A percentile compares a stretch with the other conserved stretches of the same genome.
Conservation (phyloP, 2,888 invertebrate species). For the Melinaea menophilus region DNA sequence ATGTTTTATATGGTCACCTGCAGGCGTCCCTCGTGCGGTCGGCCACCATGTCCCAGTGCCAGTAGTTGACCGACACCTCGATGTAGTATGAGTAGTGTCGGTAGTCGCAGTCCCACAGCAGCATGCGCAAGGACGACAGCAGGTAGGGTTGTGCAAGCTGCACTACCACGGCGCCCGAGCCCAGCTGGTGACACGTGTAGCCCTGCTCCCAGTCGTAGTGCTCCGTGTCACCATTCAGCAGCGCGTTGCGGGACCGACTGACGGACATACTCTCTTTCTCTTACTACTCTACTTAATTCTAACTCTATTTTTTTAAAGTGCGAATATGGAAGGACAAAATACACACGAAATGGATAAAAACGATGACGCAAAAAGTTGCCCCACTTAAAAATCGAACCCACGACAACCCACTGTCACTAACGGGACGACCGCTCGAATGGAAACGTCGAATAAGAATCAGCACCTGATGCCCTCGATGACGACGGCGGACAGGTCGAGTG, state of each 20-base stretch:
- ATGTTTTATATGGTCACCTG: conserved; percentile 47
- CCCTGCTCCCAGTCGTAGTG: conserved; percentile 99
- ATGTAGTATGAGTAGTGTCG: conserved; percentile 97
- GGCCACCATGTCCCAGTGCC: conserved; percentile 94
- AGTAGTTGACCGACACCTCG: conserved; percentile 94
- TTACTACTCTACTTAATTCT: too few relatives aligned
- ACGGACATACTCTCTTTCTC: too few relatives aligned
- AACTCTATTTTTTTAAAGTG: too few relatives aligned
- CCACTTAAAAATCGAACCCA: too few relatives aligned
- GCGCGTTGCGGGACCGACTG: conserved; percentile 92
- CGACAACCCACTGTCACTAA: too few relatives aligned
- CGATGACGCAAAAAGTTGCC: too few relatives aligned
- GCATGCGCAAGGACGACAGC: conserved; percentile 91
- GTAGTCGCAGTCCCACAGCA: conserved; percentile 98
- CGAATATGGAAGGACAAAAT: too few relatives aligned
- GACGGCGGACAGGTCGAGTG: conserved; percentile 91
- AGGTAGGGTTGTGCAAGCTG: conserved; percentile 98
- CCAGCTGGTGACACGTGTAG: conserved; percentile 97
- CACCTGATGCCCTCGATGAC: conserved; percentile 97
- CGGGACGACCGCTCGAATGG: not conserved
- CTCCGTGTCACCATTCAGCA: conserved; percentile 95
- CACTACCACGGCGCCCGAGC: conserved; percentile 95
- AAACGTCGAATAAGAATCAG: not conserved
- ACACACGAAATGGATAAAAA: too few relatives aligned
- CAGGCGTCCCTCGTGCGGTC: conserved; percentile 92